Conservation (phyloP, 2,113 vertebrate species). For the Hemibagrus wyckioides region DNA sequence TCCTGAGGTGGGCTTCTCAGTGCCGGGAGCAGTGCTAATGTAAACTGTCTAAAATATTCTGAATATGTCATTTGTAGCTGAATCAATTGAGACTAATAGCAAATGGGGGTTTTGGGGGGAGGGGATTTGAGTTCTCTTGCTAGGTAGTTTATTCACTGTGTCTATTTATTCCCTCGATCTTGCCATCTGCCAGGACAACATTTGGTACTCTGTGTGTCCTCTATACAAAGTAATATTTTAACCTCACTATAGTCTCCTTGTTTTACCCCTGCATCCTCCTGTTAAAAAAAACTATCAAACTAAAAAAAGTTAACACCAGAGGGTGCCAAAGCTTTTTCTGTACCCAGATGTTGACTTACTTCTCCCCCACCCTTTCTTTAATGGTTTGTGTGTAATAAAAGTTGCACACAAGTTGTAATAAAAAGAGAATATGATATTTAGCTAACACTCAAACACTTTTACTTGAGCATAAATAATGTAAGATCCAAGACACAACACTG, state of each 20-base stretch:
- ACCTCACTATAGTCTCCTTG: slow-evolving; percentile 35
- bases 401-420: no score
- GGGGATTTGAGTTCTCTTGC: not conserved
- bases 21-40: not conserved
- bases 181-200: slow-evolving; percentile 12
- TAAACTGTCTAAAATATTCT: slow-evolving; percentile 7
- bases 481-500: not conserved
- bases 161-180: not conserved
- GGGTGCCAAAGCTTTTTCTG: slow-evolving; percentile 81
- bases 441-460: not conserved
- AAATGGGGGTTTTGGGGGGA: not conserved
- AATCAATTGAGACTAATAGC: slow-evolving; percentile 18
- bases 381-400: slow-evolving; percentile 36
- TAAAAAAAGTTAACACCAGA: slow-evolving; percentile 77
- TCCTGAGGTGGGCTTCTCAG: not conserved
- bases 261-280: slow-evolving; percentile 19
- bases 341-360: slow-evolving; percentile 54
- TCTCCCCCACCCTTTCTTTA: slow-evolving; percentile 26
- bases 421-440: slow-evolving; percentile 25
- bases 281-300: slow-evolving; percentile 59
- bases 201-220: slow-evolving; percentile 10
- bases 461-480: slow-evolving; percentile 9
- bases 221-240: slow-evolving; percentile 41
- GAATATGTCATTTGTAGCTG: slow-evolving; percentile 8
- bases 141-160: not conserved